Percentiles rank a stretch among this genome's conserved stretches.
Conservation (phyloP, 2,888 invertebrate genomes). For the Phengaris arion region DNA sequence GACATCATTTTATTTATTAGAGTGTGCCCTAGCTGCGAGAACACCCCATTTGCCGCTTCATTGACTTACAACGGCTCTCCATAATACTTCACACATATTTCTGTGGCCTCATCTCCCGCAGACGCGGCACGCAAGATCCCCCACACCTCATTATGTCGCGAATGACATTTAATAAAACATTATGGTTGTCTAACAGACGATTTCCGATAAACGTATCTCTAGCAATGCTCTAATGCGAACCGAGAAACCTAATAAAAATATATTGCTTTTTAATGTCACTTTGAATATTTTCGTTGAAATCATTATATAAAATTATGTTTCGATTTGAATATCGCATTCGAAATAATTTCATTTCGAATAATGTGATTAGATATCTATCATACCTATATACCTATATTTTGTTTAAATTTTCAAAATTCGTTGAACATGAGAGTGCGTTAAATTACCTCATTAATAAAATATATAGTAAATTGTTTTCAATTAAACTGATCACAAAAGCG, state of each 20-base stretch:
- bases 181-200: slow-evolving; percentile 65
- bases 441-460: too few species aligned
- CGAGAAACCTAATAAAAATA: slow-evolving; percentile 27
- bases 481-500: not conserved
- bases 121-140: slow-evolving; percentile 66
- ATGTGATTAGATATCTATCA: not conserved
- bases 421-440: too few species aligned
- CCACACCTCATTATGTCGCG: slow-evolving; percentile 78
- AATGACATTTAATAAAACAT: slow-evolving; percentile 79
- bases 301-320: not conserved
- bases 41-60: slow-evolving; percentile 79
- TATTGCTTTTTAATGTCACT: slow-evolving; percentile 27
- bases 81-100: slow-evolving; percentile 80
- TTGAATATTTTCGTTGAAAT: slow-evolving; percentile 9
- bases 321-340: not conserved
- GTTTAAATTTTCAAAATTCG: too few species aligned
- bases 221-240: slow-evolving; percentile 25
- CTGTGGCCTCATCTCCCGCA: slow-evolving; percentile 70
- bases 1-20: slow-evolving; percentile 80
- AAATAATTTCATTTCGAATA: not conserved
- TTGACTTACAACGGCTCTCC: slow-evolving; percentile 79
- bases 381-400: too few species aligned
- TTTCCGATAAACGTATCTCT: slow-evolving; percentile 63
- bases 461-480: too few species aligned
- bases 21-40: slow-evolving; percentile 70